A percentile compares a stretch with the other conserved stretches of the same genome.
Conservation (phyloP, 2,797 vertebrate species). For the Molossus molossus region DNA sequence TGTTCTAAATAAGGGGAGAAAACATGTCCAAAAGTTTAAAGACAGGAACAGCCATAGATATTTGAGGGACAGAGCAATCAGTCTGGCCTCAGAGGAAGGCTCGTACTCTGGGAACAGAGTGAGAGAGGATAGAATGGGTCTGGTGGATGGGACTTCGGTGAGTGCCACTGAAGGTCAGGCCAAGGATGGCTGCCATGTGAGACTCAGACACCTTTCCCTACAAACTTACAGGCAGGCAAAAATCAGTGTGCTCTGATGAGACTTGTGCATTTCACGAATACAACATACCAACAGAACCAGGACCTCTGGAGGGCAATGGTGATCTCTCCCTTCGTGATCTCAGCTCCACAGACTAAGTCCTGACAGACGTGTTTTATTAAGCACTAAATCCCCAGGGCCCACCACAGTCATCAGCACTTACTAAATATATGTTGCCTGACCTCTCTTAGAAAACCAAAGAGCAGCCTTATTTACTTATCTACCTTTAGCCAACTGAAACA, state of each 20-base stretch:
- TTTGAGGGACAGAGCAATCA: not conserved
- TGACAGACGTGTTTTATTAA: conserved; percentile 9
- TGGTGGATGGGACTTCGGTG: not conserved
- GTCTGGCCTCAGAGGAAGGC: not conserved
- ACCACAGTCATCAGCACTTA: not conserved
- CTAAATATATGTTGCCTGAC: not conserved
- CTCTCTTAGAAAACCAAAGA: conserved; percentile 28
- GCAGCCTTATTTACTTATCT: not conserved
- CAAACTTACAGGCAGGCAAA: not conserved
- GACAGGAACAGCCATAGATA: not conserved
- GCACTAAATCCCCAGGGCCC: not conserved
- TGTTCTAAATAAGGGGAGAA: not conserved
- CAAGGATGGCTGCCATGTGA: not conserved
- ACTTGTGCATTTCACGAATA: not conserved
- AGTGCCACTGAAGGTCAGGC: not conserved
- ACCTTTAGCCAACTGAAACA: not conserved
- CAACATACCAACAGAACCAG: not conserved
- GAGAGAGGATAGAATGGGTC: not conserved
- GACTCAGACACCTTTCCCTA: not conserved
- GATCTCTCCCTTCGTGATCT: not conserved
- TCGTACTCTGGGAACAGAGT: not conserved
- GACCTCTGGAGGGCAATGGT: not conserved
- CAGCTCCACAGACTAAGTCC: not conserved
- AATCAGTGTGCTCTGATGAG: not conserved
- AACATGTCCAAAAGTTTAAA: conserved; percentile 27